These are phyloP conservation scores for Stratiomys singularior DNA, from an alignment of 2,888 invertebrate genomes.

Conservation along the genomic window DNA sequence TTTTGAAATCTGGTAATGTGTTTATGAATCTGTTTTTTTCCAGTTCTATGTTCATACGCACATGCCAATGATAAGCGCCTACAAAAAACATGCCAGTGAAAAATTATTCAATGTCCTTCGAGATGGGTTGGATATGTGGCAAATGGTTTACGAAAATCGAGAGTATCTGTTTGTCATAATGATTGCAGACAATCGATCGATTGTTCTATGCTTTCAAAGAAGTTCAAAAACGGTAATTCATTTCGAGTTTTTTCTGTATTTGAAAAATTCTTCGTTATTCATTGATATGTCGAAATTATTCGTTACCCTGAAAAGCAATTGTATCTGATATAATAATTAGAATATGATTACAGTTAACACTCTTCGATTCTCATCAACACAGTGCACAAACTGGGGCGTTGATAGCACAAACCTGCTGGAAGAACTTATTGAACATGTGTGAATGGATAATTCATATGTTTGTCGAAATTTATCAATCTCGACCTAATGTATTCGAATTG, in stretches of 20 bases:
- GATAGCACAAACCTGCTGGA: slow-evolving; percentile 49
- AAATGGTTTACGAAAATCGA: slow-evolving; percentile 45
- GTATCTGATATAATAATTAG: background rate
- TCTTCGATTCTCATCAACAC: slow-evolving; percentile 51
- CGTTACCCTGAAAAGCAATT: background rate
- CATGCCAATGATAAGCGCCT: slow-evolving; percentile 19
- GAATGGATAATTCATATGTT: slow-evolving; percentile 50
- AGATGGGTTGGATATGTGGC: slow-evolving; percentile 50
- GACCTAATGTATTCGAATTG: slow-evolving; percentile 50
- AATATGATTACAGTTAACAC: slow-evolving; percentile 34
- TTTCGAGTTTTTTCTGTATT: background rate
- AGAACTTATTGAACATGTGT: slow-evolving; percentile 45
- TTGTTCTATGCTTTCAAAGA: slow-evolving; percentile 49
- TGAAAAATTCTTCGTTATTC: background rate
- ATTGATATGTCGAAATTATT: too few relatives aligned
- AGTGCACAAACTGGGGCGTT: slow-evolving; percentile 44
- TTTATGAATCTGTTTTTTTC: background rate
- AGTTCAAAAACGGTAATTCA: slow-evolving; percentile 22
- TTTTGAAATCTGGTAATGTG: background rate
- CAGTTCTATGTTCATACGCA: slow-evolving; percentile 50
- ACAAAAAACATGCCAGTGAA: slow-evolving; percentile 20
- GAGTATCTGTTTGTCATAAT: slow-evolving; percentile 50
- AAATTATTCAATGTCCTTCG: slow-evolving; percentile 44
- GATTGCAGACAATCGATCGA: slow-evolving; percentile 50
- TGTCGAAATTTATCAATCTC: slow-evolving; percentile 43